A percentile compares a stretch with the other conserved stretches of the same genome.
These are phyloP conservation scores for Electrona antarctica DNA, from an alignment of 2,113 vertebrate genomes.

Conservation along the genomic window DNA sequence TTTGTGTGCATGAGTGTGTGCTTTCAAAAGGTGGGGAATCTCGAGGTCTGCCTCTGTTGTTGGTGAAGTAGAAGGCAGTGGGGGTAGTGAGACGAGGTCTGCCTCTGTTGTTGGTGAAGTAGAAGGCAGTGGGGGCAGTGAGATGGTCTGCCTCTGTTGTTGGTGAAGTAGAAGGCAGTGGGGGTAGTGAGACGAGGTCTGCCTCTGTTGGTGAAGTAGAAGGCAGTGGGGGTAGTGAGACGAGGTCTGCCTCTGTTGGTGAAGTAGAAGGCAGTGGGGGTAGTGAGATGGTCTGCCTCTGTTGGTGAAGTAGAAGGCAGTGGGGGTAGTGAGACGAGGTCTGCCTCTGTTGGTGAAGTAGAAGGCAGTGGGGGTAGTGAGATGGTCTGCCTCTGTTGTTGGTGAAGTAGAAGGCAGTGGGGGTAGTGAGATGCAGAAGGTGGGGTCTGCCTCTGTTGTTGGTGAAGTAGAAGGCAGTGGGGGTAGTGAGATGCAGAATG, in stretches of 20 bases:
- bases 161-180: constrained; percentile 16
- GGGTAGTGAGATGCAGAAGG: neutral
- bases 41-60: neutral
- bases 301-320: constrained; percentile 18
- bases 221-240: neutral
- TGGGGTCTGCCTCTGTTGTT: too few species aligned
- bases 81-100: neutral
- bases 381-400: too few species aligned
- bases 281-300: neutral
- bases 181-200: neutral
- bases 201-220: constrained; percentile 23
- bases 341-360: constrained; percentile 25
- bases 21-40: constrained; percentile 44
- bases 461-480: constrained; percentile 17
- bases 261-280: constrained; percentile 13
- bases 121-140: neutral
- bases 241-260: too few species aligned
- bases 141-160: too few species aligned
- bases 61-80: constrained; percentile 16
- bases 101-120: constrained; percentile 26
- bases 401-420: constrained; percentile 17
- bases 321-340: neutral
- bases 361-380: neutral
- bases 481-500: neutral
- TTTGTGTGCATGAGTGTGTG: too few species aligned